Conservation (phyloP, 2,797 vertebrate genomes). For the Lithobates pipiens region DNA sequence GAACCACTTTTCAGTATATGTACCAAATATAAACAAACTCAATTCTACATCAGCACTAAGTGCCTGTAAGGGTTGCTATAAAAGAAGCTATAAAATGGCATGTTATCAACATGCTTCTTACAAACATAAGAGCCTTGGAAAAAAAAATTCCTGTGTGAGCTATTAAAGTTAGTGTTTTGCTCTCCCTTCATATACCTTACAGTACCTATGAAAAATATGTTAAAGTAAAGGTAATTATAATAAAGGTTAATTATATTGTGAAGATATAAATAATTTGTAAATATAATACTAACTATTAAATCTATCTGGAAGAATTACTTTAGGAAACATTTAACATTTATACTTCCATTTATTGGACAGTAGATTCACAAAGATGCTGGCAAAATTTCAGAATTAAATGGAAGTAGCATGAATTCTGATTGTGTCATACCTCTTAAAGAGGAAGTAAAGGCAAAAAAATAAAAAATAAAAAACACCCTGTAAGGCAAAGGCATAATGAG, state of each 20-base stretch:
- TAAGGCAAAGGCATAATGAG: too few relatives aligned
- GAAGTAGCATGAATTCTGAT: conserved; percentile 31
- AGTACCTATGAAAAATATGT: neutral
- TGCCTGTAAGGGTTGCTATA: too few relatives aligned
- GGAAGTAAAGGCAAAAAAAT: too few relatives aligned
- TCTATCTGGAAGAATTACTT: conserved; percentile 43
- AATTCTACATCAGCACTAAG: too few relatives aligned
- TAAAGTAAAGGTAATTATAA: conserved; percentile 24
- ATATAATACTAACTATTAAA: conserved; percentile 31
- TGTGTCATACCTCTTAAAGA: conserved; percentile 7
- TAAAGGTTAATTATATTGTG: conserved; percentile 14
- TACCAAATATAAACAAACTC: neutral
- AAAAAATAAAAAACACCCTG: too few relatives aligned
- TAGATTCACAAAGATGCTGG: conserved; percentile 39
- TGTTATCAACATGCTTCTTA: neutral
- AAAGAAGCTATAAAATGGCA: neutral
- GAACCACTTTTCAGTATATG: neutral
- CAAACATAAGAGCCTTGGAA: neutral
- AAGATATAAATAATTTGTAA: conserved; percentile 23
- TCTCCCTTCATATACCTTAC: conserved; percentile 14
- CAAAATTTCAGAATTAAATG: conserved; percentile 41
- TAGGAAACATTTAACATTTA: conserved; percentile 29
- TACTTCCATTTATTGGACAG: conserved; percentile 39
- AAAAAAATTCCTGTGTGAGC: conserved; percentile 1
- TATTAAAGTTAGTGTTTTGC: conserved; percentile 11